A percentile compares a stretch with the other conserved stretches of the same genome.
These are phyloP conservation scores for Chloromyia formosa DNA, from an alignment of 2,888 invertebrate species.

Conservation along the genomic window DNA sequence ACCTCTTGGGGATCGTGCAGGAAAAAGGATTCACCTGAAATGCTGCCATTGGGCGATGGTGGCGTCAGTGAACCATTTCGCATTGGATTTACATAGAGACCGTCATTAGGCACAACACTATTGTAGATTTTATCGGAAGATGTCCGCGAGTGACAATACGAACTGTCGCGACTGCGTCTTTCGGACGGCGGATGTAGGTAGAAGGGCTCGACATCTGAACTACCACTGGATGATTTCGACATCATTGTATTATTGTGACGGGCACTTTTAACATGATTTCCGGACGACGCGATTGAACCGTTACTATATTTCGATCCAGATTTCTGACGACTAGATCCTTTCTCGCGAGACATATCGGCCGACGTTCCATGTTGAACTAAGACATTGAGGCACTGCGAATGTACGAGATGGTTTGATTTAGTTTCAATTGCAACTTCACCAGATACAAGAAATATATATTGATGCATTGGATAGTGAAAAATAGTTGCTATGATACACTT, in stretches of 20 bases:
- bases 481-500: conserved; percentile 32
- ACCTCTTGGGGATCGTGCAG: conserved; percentile 84
- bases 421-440: conserved; percentile 17
- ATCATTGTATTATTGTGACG: conserved; percentile 62
- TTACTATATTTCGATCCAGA: conserved; percentile 51
- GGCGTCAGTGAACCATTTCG: conserved; percentile 66
- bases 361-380: conserved; percentile 82
- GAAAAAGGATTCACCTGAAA: conserved; percentile 79
- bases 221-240: conserved; percentile 63
- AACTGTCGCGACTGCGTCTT: conserved; percentile 59
- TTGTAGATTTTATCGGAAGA: conserved; percentile 60
- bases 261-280: conserved; percentile 56
- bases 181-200: conserved; percentile 77
- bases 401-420: conserved; percentile 28
- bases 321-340: conserved; percentile 56
- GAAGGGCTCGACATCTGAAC: conserved; percentile 72
- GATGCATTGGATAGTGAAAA: conserved; percentile 22
- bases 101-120: conserved; percentile 67
- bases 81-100: conserved; percentile 87
- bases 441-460: background rate
- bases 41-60: conserved; percentile 68
- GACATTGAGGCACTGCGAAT: conserved; percentile 78
- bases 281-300: conserved; percentile 51
- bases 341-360: conserved; percentile 67
- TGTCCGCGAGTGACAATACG: conserved; percentile 57